phyloP scores from a whole-genome alignment of 2,113 vertebrate genomes.

The Sylvia atricapilla region DNA sequence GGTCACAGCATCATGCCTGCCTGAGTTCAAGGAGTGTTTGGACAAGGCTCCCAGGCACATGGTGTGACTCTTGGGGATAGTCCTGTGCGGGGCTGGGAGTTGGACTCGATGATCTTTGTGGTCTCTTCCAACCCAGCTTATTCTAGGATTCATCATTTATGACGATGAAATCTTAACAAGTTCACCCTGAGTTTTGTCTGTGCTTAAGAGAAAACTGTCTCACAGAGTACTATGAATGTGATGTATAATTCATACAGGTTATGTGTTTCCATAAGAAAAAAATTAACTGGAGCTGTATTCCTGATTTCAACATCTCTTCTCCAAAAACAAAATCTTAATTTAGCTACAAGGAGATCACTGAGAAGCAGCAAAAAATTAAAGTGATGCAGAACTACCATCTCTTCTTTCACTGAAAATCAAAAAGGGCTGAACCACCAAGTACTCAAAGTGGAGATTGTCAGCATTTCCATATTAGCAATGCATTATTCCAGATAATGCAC shows the following conservation, averaged over 20 bases:
- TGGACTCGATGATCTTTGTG: rapidly evolving
- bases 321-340: not conserved
- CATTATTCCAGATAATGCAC: not conserved
- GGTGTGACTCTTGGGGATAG: not conserved
- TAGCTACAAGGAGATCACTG: not conserved
- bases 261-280: not conserved
- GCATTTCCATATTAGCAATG: not conserved
- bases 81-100: not conserved
- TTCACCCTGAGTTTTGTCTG: not conserved
- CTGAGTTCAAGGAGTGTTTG: not conserved
- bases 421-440: not conserved
- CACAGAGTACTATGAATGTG: not conserved
- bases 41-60: not conserved
- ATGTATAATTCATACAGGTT: not conserved
- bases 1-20: not conserved
- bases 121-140: not conserved
- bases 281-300: not conserved
- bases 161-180: not conserved
- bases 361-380: not conserved
- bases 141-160: not conserved
- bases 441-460: not conserved
- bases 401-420: not conserved
- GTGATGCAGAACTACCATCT: not conserved
- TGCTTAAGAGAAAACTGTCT: not conserved
- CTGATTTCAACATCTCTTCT: not conserved